Evolutionary conservation across 2,113 vertebrate genomes (phyloP).

Genomic region (Syngnathus scovelli): DNA sequence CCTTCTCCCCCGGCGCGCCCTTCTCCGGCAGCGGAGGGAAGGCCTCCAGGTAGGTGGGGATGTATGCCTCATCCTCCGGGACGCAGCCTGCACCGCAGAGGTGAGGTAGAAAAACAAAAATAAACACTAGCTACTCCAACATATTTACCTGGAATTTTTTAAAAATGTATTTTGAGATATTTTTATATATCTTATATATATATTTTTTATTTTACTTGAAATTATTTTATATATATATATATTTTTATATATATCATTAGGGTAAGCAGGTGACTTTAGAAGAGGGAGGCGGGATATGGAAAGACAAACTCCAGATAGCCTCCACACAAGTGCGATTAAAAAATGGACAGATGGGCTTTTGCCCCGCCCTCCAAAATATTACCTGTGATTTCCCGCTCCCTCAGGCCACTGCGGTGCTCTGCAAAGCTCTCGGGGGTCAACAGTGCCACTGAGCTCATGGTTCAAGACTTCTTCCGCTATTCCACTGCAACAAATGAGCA

Average conservation of each 20-base stretch:
- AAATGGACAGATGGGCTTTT: not conserved
- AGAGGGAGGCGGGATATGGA: too few species aligned
- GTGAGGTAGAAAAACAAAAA: constrained; percentile 4
- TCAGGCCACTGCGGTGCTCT: constrained; percentile 71
- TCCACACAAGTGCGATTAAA: not conserved
- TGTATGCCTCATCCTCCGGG: constrained; percentile 73
- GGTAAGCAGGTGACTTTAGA: too few species aligned
- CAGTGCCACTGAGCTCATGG: constrained; percentile 79
- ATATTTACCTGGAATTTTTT: too few species aligned
- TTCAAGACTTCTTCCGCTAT: constrained; percentile 75
- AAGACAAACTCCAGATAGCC: too few species aligned
- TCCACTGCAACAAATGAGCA: constrained; percentile 45
- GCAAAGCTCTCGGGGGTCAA: constrained; percentile 79
- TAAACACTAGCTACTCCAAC: not conserved
- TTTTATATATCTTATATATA: too few species aligned
- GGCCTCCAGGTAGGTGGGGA: constrained; percentile 74
- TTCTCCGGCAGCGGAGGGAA: constrained; percentile 76
- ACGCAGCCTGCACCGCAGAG: constrained; percentile 62
- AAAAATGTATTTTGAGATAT: too few species aligned
- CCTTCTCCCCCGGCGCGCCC: constrained; percentile 66
- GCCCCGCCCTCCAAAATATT: constrained; percentile 10
- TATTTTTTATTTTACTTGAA: too few species aligned
- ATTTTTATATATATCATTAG: too few species aligned
- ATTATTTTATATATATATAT: too few species aligned
- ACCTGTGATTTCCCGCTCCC: constrained; percentile 72